phyloP scores from a whole-genome alignment of 92 coral and sea anemone genomes.

The Parazoanthus atlanticus region DNA sequence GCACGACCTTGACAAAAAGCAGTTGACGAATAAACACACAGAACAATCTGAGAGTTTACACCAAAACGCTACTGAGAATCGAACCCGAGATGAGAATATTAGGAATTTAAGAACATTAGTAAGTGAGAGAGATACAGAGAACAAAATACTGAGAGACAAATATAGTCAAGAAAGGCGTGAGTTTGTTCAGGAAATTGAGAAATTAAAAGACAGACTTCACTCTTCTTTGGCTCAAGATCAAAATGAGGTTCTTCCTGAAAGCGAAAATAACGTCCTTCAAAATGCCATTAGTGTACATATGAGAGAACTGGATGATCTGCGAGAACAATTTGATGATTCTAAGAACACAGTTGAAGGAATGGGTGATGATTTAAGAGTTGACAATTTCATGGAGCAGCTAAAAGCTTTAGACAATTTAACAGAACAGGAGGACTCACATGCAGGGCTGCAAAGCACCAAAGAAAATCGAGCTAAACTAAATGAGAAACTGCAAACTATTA shows the following conservation, averaged over 20 bases:
- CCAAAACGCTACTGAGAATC: slow-evolving; percentile 57
- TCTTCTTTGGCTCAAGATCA: neutral
- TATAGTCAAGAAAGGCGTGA: slow-evolving; percentile 4
- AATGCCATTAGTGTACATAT: neutral
- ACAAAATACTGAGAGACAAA: neutral
- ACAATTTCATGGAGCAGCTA: slow-evolving; percentile 13
- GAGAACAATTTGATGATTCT: slow-evolving; percentile 24
- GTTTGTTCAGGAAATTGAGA: neutral
- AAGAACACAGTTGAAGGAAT: slow-evolving; percentile 31
- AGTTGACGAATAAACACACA: slow-evolving; percentile 50
- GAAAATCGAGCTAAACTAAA: neutral
- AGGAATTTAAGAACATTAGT: neutral
- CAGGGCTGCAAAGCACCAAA: neutral
- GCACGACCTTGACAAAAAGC: slow-evolving; percentile 70
- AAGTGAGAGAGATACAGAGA: slow-evolving; percentile 11
- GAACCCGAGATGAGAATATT: slow-evolving; percentile 38
- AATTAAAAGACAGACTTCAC: neutral
- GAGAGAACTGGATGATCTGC: neutral
- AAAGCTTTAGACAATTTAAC: slow-evolving; percentile 11
- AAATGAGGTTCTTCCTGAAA: neutral
- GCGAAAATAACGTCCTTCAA: neutral
- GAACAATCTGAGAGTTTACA: slow-evolving; percentile 48
- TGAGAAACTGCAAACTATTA: neutral
- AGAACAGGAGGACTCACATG: neutral
- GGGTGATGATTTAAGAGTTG: neutral